Conservation (phyloP, 2,888 invertebrate genomes). For the Alcis repandata region DNA sequence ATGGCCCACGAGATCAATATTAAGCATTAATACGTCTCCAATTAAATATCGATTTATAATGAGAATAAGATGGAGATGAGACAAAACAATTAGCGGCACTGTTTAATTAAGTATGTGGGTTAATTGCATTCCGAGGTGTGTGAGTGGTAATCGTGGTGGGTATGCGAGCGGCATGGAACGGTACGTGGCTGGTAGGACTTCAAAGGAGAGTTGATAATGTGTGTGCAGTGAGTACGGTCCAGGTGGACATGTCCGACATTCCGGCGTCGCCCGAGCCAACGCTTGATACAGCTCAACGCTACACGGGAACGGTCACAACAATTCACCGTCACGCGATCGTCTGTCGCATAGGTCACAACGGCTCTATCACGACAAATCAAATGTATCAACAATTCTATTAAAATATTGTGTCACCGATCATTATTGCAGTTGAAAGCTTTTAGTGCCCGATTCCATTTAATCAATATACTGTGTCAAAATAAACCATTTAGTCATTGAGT, state of each 20-base stretch:
- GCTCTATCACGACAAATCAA: conserved; percentile 44
- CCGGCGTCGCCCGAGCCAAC: conserved; percentile 65
- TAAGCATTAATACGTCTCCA: conserved; percentile 31
- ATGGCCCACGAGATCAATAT: conserved; percentile 41
- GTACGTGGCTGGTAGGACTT: conserved; percentile 56
- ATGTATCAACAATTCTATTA: conserved; percentile 29
- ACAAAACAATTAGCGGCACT: conserved; percentile 59
- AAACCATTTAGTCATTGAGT: background rate
- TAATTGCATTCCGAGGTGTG: conserved; percentile 60
- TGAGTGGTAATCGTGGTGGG: conserved; percentile 55
- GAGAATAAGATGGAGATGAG: conserved; percentile 42
- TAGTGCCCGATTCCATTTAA: background rate
- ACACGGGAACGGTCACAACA: conserved; percentile 60
- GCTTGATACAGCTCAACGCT: conserved; percentile 58
- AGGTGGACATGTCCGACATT: conserved; percentile 74
- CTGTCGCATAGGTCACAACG: conserved; percentile 46
- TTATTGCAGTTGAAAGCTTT: conserved; percentile 1
- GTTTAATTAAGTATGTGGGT: conserved; percentile 58
- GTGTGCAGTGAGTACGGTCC: conserved; percentile 66
- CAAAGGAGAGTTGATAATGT: conserved; percentile 67
- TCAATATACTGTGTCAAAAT: background rate
- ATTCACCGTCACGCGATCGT: conserved; percentile 60
- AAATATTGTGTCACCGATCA: conserved; percentile 24
- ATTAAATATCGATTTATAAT: conserved; percentile 46
- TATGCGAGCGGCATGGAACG: conserved; percentile 22